These are phyloP conservation scores for Yponomeuta plumbellus DNA, from an alignment of 2,888 invertebrate genomes.

Conservation along the genomic window DNA sequence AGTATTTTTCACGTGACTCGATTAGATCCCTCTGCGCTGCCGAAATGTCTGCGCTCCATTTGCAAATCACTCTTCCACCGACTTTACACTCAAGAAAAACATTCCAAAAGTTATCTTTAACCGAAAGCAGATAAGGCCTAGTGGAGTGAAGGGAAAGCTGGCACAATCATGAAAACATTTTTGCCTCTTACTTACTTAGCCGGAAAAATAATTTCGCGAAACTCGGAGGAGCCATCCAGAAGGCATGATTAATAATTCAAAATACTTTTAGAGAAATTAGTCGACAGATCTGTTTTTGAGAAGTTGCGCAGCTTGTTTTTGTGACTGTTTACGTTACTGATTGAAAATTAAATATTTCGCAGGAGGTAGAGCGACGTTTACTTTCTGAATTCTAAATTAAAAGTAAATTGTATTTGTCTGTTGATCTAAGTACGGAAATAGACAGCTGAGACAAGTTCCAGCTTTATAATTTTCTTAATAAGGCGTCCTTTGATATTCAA, in stretches of 20 bases:
- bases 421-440: not conserved
- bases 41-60: constrained; percentile 45
- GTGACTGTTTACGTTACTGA: not conserved
- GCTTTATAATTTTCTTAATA: not conserved
- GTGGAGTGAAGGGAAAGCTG: not conserved
- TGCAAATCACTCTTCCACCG: constrained; percentile 61
- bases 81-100: constrained; percentile 25
- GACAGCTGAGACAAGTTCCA: not conserved
- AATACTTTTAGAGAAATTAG: constrained; percentile 9
- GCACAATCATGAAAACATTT: constrained; percentile 17
- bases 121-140: not conserved
- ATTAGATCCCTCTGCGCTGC: constrained; percentile 1
- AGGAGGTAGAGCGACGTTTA: not conserved
- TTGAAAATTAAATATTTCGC: not conserved
- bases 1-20: constrained; percentile 14
- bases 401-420: constrained; percentile 3
- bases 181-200: constrained; percentile 13
- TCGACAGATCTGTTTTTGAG: constrained; percentile 6
- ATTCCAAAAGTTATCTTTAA: constrained; percentile 22
- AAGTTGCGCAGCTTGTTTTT: not conserved
- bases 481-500: not conserved
- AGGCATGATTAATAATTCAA: constrained; percentile 12
- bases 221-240: constrained; percentile 1
- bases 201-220: constrained; percentile 14
- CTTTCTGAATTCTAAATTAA: not conserved